phyloP scores from a whole-genome alignment of 2,888 invertebrate species.

The Deladenus siricidicola region DNA sequence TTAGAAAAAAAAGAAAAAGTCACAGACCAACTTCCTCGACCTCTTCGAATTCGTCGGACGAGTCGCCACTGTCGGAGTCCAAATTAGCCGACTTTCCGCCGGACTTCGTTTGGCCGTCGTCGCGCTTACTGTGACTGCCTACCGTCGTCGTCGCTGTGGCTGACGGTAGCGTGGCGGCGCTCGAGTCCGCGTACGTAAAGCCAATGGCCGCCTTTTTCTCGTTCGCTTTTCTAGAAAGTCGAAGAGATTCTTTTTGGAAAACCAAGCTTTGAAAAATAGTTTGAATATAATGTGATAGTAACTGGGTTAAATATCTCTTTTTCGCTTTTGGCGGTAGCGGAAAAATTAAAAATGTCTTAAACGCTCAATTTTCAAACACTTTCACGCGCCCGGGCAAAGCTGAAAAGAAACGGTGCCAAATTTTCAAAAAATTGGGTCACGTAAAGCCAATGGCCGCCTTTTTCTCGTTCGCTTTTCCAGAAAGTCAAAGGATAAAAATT shows the following conservation, averaged over 20 bases:
- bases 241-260: not conserved
- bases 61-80: too few species aligned
- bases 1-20: slow-evolving; percentile 5
- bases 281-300: too few species aligned
- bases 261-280: slow-evolving; percentile 9
- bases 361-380: too few species aligned
- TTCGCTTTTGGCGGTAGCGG: too few species aligned
- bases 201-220: slow-evolving; percentile 45
- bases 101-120: slow-evolving; percentile 21
- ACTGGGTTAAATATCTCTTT: too few species aligned
- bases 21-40: slow-evolving; percentile 25
- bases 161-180: slow-evolving; percentile 14
- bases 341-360: too few species aligned
- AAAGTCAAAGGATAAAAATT: not conserved
- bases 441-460: slow-evolving; percentile 48
- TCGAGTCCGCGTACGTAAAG: slow-evolving; percentile 43
- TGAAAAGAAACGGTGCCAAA: too few species aligned
- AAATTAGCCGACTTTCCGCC: slow-evolving; percentile 13
- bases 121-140: not conserved
- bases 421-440: too few species aligned
- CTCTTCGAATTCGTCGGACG: slow-evolving; percentile 24
- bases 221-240: slow-evolving; percentile 32
- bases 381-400: too few species aligned
- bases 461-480: slow-evolving; percentile 37
- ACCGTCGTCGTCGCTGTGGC: too few species aligned